Evolutionary conservation across 1,140 invertebrate species (phyloP), one percentile per base, ranked within the genome.

Genomic region (Dryas iulia): DNA sequence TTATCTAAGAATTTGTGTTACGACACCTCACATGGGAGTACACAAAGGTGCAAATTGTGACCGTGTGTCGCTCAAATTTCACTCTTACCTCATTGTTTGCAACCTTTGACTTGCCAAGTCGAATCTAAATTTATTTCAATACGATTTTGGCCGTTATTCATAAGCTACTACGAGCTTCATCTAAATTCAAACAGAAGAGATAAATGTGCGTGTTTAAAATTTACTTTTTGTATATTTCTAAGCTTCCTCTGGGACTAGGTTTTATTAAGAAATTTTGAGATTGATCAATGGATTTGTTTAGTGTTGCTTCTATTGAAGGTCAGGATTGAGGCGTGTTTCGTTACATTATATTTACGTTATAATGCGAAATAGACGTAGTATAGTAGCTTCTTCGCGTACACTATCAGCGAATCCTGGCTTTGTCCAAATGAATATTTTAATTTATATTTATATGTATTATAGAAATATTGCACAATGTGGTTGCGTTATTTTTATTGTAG

Each of bases 31-130:
- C 10, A 12, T 58, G 66, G 60, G 59, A 59, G 65, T 66, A 66
- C 58, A 59, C 73, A 64, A 74, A 86, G 83, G 83, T 89, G 86
- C 65, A 80, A 85, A 89, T 82, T 83, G 72, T 83, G 76, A 70
- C 72, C 73, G 63, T 63, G 58, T 60, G 62, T 31, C 47, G 59
- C 63, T 74, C 56, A 56, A 81, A 71, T 86, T 87, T 87, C 82
- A 77, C 85, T 84, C 58, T 88, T 90, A 84, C 86, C 76, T 81
- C 82, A 90, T 74, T 87, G 79, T 88, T 87, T 84, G 72, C 70
- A 47, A 58, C 73, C 77, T 78, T 73, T 74, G 76, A 77, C 76
- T 71, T 74, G 72, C 77, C 73, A 72, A 65, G 61, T 30, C 39
- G 39, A 3, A 47, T 47, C 21, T 47, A 21, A 35, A 35, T 6